phyloP scores from a whole-genome alignment of 1,140 invertebrate genomes.

The Lerema accius region DNA sequence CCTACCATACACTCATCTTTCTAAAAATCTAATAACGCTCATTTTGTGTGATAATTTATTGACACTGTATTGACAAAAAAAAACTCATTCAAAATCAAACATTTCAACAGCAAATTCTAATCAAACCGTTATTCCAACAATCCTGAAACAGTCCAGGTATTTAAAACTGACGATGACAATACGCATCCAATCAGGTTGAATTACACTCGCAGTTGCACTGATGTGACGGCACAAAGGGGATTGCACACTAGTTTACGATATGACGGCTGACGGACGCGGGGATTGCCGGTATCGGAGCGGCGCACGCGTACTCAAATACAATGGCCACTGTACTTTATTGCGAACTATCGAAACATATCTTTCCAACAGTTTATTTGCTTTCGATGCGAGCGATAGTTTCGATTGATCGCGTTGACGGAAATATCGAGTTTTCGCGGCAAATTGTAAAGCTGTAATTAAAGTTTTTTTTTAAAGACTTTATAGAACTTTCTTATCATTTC shows the following conservation, averaged over 20 bases:
- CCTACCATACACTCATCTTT: too few species aligned
- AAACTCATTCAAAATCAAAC: too few species aligned
- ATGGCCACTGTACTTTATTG: slow-evolving; percentile 26
- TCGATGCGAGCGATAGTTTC: not conserved
- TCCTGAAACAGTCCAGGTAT: not conserved
- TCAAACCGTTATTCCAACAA: not conserved
- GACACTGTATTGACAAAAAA: too few species aligned
- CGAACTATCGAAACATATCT: slow-evolving; percentile 7
- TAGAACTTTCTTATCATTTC: too few species aligned
- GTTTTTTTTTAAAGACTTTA: too few species aligned
- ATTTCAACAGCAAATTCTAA: not conserved
- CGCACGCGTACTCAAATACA: slow-evolving; percentile 13
- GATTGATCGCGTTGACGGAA: too few species aligned
- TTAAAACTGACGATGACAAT: slow-evolving; percentile 13
- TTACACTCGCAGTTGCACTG: slow-evolving; percentile 9
- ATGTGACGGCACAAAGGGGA: slow-evolving; percentile 18
- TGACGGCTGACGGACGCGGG: slow-evolving; percentile 24
- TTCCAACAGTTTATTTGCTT: slow-evolving; percentile 10
- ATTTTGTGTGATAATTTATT: too few species aligned
- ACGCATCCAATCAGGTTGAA: slow-evolving; percentile 13
- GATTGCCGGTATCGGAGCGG: slow-evolving; percentile 17
- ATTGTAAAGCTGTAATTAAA: too few species aligned
- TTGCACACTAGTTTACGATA: slow-evolving; percentile 28
- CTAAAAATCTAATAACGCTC: too few species aligned
- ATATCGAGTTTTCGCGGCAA: too few species aligned